Base-by-base conservation (phyloP, 2,888 invertebrate species). In the Catocala sponsa region DNA sequence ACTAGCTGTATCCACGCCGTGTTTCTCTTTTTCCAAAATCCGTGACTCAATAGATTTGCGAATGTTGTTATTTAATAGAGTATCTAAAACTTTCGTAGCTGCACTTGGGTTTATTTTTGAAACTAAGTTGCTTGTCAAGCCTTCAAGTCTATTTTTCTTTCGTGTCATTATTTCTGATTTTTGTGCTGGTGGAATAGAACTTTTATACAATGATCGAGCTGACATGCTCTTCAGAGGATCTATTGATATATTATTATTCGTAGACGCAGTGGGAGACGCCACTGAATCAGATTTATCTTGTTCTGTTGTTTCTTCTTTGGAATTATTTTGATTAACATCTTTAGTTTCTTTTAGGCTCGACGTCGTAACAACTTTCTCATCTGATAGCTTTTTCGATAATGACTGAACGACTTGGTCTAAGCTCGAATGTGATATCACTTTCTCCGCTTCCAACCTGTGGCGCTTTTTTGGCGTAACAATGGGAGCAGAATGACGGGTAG, bases 381-480 rank as follows among this genome's bases (percentile, higher is more conserved):
- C 93, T 2, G 92, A 88, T 63, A 95, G 65, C 68, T 95, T 95
- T 78, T 94, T 94, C 9, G 94, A 94, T 49, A 95, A 79, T 6
- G 94, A 92, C 72, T 94, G 94, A 5, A 95, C 95, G 1, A 95
- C 95, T 78, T 90, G 89, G 78, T 94, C 94, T 62, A 95, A 85
- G 60, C 86, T 91, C 6, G 91, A 87, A 75, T 88, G 84, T 53
- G 88, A 82, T 47, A 91, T 83, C 43, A 85, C 89, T 74, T 92
- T 94, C 46, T 96, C 95, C 32, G 95, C 94, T 88, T 97, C 97
- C 55, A 96, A 80, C 68, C 97, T 91, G 80, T 97, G 97, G 0
- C 97, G 94, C 80, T 97, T 97, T 79, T 97, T 97, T 0, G 97
- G 97, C 0, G 97, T 97, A 0, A 96, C 96, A 25, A 94, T 94